Percentiles rank a stretch among this genome's conserved stretches.
These are phyloP conservation scores for Drosophila mercatorum DNA, from an alignment of 2,888 invertebrate genomes.

Conservation along the genomic window DNA sequence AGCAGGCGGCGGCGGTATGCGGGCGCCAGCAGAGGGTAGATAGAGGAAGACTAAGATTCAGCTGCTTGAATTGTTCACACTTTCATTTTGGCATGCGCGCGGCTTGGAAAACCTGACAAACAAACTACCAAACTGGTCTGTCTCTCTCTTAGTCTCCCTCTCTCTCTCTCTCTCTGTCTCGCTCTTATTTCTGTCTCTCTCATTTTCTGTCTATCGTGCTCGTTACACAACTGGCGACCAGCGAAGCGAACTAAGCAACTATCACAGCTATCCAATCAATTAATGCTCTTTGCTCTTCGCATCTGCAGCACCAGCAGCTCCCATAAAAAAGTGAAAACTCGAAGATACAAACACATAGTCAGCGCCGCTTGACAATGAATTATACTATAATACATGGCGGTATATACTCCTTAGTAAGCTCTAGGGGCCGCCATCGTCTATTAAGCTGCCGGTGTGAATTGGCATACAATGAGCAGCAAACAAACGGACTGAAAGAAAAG, in stretches of 20 bases:
- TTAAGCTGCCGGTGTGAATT: constrained; percentile 38
- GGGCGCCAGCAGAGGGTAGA: neutral
- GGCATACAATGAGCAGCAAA: constrained; percentile 22
- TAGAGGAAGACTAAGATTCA: constrained; percentile 26
- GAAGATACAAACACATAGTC: constrained; percentile 27
- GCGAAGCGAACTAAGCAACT: constrained; percentile 55
- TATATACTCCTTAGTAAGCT: constrained; percentile 22
- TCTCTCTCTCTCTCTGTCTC: neutral
- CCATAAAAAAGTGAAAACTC: constrained; percentile 52
- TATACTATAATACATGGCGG: constrained; percentile 38
- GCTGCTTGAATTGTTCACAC: constrained; percentile 67
- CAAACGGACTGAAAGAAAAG: constrained; percentile 14
- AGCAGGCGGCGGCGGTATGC: neutral
- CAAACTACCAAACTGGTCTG: constrained; percentile 48
- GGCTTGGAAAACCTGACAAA: constrained; percentile 50
- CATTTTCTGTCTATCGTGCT: constrained; percentile 6
- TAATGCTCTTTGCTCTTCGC: constrained; percentile 68
- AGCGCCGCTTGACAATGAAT: constrained; percentile 66
- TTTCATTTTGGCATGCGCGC: constrained; percentile 72
- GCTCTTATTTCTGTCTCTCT: no score
- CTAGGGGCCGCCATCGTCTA: constrained; percentile 5
- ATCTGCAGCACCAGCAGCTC: constrained; percentile 30
- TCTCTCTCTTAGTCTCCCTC: constrained; percentile 11
- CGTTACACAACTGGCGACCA: constrained; percentile 57
- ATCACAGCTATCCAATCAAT: constrained; percentile 69